Percentiles rank a stretch among this genome's conserved stretches.
Conservation (phyloP, 1,140 invertebrate species). For the Lucilia sericata region DNA sequence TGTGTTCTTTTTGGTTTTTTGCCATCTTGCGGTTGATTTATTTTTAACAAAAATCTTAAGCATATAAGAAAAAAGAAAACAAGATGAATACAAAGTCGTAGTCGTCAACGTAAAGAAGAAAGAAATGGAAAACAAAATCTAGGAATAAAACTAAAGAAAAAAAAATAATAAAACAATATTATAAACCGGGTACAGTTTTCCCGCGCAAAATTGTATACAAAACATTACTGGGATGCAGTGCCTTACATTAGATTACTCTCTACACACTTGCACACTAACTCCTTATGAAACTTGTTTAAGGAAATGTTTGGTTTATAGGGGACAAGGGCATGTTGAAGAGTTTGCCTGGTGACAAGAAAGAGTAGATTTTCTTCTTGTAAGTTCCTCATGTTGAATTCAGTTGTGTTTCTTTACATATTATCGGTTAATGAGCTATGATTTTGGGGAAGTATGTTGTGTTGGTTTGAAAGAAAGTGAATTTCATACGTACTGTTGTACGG, state of each 20-base stretch:
- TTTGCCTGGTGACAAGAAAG: not conserved
- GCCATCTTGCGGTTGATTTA: slow-evolving; percentile 31
- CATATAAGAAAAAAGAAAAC: too few species aligned
- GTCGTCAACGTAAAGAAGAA: not conserved
- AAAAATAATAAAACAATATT: not conserved
- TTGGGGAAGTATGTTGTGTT: not conserved
- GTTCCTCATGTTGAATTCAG: not conserved
- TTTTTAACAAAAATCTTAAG: slow-evolving; percentile 32
- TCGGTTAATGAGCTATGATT: not conserved
- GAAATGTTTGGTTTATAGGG: not conserved
- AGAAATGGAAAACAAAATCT: not conserved
- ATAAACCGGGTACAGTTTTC: slow-evolving; percentile 41
- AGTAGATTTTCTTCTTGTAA: slow-evolving; percentile 19
- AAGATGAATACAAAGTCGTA: not conserved
- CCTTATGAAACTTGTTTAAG: not conserved
- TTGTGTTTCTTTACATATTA: not conserved
- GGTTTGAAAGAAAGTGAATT: not conserved
- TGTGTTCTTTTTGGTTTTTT: not conserved
- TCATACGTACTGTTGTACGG: too few species aligned
- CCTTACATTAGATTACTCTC: not conserved
- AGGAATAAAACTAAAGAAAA: not conserved
- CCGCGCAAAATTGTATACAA: slow-evolving; percentile 30
- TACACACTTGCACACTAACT: not conserved
- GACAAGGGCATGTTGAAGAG: not conserved
- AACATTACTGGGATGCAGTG: not conserved